These are phyloP conservation scores for Caenorhabditis imperialis DNA, from an alignment of 2,888 invertebrate genomes.

Conservation along the genomic window DNA sequence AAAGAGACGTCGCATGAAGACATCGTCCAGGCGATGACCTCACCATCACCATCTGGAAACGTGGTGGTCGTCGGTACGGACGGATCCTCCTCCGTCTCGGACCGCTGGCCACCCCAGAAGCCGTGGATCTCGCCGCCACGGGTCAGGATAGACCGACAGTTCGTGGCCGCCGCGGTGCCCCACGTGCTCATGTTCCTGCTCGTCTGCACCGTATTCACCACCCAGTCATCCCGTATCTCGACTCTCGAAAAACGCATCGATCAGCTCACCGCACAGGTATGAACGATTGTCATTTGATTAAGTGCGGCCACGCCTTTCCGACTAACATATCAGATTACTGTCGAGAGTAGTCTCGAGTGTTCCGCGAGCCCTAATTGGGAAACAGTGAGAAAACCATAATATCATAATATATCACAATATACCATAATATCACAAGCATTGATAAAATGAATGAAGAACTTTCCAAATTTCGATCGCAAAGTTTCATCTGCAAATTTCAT, in stretches of 20 bases:
- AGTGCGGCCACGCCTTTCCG: conserved; percentile 29
- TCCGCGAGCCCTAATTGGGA: conserved; percentile 20
- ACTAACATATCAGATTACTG: conserved; percentile 44
- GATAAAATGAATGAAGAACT: no score
- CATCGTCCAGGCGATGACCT: conserved; percentile 37
- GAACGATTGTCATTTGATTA: conserved; percentile 30
- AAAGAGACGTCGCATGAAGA: conserved; percentile 34
- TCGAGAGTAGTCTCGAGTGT: conserved; percentile 33
- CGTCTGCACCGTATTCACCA: conserved; percentile 48
- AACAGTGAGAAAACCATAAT: no score
- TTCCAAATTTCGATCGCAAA: no score
- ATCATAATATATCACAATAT: no score
- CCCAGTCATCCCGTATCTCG: conserved; percentile 42
- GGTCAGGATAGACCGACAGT: conserved; percentile 38
- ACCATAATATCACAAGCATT: no score
- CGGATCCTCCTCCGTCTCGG: conserved; percentile 31
- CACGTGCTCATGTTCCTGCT: conserved; percentile 49
- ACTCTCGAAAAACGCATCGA: conserved; percentile 47
- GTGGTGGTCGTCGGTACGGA: conserved; percentile 49
- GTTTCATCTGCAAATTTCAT: no score
- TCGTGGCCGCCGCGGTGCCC: conserved; percentile 33
- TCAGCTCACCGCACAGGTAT: conserved; percentile 46
- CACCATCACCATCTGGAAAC: conserved; percentile 46
- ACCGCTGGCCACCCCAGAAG: conserved; percentile 50
- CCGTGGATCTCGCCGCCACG: conserved; percentile 44